Base-by-base conservation (phyloP, 2,888 invertebrate species). In the Venusia cambrica region DNA sequence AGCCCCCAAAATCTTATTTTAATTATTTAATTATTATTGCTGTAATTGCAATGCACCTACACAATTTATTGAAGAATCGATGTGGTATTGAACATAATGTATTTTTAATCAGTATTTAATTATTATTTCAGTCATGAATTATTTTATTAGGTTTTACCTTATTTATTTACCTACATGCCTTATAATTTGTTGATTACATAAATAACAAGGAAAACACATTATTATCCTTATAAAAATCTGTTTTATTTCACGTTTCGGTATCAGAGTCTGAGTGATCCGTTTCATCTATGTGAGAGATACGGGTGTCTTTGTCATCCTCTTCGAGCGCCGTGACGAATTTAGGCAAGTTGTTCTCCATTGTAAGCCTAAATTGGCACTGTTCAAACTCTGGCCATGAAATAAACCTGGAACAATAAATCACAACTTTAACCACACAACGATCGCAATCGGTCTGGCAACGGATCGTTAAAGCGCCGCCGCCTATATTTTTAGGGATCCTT, bases 371-470 rank as follows among this genome's bases (percentile, higher is more conserved):
- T 5, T 91, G 88, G 49, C 91, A 91, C 31, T 89, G 89, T 5
- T 83, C 73, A 58, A 91, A 94, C 54, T 91, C 91, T 1, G 92
- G 91, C 90, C 91, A 91, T 2, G 88, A 87, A 34, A 88, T 75
- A 62, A 91, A 88, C 46, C 87, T 87, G 60, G 34, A 75, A 75
- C 17, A 41, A 38, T 24, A 2, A n/a, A n/a, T n/a, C n/a, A n/a
- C n/a, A n/a, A n/a, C n/a, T n/a, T n/a, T n/a, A n/a, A n/a, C n/a
- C n/a, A n/a, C n/a, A n/a, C n/a, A n/a, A n/a, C n/a, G n/a, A n/a
- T n/a, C n/a, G n/a, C n/a, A n/a, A n/a, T n/a, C n/a, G n/a, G n/a
- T n/a, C n/a, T n/a, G n/a, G n/a, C n/a, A n/a, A n/a, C n/a, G n/a
- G n/a, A n/a, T n/a, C n/a, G n/a, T n/a, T n/a, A n/a, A n/a, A n/a